Base-by-base conservation (phyloP, 2,797 vertebrate species). In the Silurus lanzhouensis region DNA sequence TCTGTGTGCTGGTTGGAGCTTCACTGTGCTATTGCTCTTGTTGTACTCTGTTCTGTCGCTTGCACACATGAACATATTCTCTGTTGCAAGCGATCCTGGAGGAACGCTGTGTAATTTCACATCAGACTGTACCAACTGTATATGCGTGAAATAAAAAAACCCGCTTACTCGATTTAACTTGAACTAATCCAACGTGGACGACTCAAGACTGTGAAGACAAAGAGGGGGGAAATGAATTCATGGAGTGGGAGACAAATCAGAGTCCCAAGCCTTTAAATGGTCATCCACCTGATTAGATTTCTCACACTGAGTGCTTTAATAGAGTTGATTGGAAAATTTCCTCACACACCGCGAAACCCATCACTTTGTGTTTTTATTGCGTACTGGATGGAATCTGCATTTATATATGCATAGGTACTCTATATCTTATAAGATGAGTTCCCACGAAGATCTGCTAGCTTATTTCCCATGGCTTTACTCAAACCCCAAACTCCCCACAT, bases 211-310 rank as follows among this genome's bases (percentile, higher is more conserved):
- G 80, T n/a, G 20, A 75, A 67, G 38, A 85, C 19, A 75, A 61
- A 77, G n/a, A 10, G 38, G 48, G 48, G 68, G 15, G 31, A 27
- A 79, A 85, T 82, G 83, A 84, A 52, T 76, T 76, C 64, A 71
- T 71, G 71, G 64, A 70, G 74, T 19, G 58, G 58, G 8, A 38
- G 46, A 85, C 31, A 66, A 48, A 20, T 72, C 31, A 68, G 78
- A 20, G 20, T 79, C 70, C 79, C 58, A 82, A 60, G 48, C 72
- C 82, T 76, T 19, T 57, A 88, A 85, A 85, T 88, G 76, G 38
- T 72, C 85, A 85, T 86, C 80, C 52, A 77, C 67, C 81, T 88
- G 80, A 86, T 48, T 44, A 83, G 84, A 82, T 66, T 83, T 81
- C 55, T 83, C 58, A 57, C 48, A 83, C 27, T 19, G 81, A 85